Percentiles rank a stretch among this genome's conserved stretches.
Evolutionary conservation across 2,113 vertebrate species (phyloP).

Genomic region (Actenoides hombroni): DNA sequence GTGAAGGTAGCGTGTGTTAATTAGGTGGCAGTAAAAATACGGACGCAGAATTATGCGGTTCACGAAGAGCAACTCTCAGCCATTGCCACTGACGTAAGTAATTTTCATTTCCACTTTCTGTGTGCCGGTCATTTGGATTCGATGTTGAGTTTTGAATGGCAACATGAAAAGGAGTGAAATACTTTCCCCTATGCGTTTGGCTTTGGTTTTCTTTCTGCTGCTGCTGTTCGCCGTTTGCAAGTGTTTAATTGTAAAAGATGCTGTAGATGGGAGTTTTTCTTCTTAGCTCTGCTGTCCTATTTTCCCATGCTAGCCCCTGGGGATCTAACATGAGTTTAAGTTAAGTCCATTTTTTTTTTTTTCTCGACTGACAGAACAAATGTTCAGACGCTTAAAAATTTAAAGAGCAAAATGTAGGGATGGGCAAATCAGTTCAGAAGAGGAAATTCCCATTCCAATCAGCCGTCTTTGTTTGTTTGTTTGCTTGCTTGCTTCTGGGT

Average conservation of each 20-base stretch:
- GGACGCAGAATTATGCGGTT: neutral
- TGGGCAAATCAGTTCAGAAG: neutral
- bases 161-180: neutral
- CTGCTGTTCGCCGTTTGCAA: neutral
- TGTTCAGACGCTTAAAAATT: conserved; percentile 70
- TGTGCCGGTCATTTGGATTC: neutral
- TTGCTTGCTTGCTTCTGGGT: neutral
- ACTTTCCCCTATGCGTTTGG: neutral
- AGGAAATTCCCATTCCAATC: neutral
- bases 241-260: conserved; percentile 58
- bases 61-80: neutral
- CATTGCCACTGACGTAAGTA: neutral
- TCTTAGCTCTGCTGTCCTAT: conserved; percentile 61
- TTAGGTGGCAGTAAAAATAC: neutral
- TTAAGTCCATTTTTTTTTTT: conserved; percentile 67
- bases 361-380: conserved; percentile 61
- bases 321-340: conserved; percentile 63
- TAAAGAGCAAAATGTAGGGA: conserved; percentile 46
- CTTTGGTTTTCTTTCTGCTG: neutral
- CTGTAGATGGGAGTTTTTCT: conserved; percentile 43
- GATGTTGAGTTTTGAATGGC: neutral
- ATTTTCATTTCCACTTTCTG: neutral
- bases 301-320: conserved; percentile 35
- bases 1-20: neutral
- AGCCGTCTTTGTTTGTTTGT: neutral